Base-by-base conservation (phyloP, 2,888 invertebrate species). In the Thera britannica region DNA sequence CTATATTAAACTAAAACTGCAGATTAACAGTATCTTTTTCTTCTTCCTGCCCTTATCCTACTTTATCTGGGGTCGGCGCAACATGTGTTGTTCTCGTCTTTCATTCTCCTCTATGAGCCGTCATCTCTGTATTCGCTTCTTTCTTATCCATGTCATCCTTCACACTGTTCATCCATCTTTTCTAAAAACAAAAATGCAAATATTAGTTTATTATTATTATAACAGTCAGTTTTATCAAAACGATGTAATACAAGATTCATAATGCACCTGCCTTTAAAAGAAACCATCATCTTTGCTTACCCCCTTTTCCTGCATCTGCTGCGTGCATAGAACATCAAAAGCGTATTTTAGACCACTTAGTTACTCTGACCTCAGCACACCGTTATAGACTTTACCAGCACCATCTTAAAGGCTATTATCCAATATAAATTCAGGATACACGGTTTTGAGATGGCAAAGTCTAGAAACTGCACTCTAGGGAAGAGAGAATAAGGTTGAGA, bases 291-390 rank as follows among this genome's bases (percentile, higher is more conserved):
- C 56, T 59, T 54, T 9, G 51, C 68, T 38, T 59, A 54, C 44
- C 58, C 65, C 57, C 44, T 58, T 59, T 62, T 54, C 51, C 38
- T 64, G 57, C 54, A 56, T 34, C 46, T 49, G 57, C 49, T 62
- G 67, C 68, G 59, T 71, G 71, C 71, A 70, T 69, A 58, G 58
- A 63, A 68, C 71, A 62, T 75, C 72, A 72, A 70, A 72, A 63
- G 70, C 63, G 65, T 59, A 62, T 72, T 64, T 58, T 23, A 23
- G 64, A 68, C 58, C 73, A 70, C 59, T 72, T 68, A 62, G 56
- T 65, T 58, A 59, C 62, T 61, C 11, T 51, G 2, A 44, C 41
- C 44, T 46, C 3, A 58, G 55, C 60, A 49, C 34, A 34, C 12
- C 46, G 46, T 41, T 8, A 36, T 61, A 44, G 4, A 67, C 70